Percentiles rank a stretch among this genome's conserved stretches.
Conservation (phyloP, 2,888 invertebrate species). For the Melinopterus prodromus region DNA sequence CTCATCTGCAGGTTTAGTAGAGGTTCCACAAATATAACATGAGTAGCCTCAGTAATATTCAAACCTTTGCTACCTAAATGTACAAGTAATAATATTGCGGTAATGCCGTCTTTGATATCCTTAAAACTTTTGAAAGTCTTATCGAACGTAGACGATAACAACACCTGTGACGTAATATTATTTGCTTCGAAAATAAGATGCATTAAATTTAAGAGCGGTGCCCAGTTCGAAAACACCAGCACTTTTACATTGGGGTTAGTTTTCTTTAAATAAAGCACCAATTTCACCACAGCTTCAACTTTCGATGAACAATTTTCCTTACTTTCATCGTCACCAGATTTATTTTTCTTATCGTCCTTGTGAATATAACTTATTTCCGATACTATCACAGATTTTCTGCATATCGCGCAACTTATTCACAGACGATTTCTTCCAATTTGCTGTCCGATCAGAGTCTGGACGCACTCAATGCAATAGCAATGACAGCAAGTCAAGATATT, state of each 20-base stretch:
- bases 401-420: conserved; percentile 66
- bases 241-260: conserved; percentile 69
- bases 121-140: conserved; percentile 64
- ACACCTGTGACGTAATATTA: conserved; percentile 56
- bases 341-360: conserved; percentile 43
- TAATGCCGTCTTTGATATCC: conserved; percentile 54
- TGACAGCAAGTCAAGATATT: conserved; percentile 79
- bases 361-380: conserved; percentile 63
- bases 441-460: conserved; percentile 59
- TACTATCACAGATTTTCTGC: conserved; percentile 63
- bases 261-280: conserved; percentile 64
- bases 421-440: conserved; percentile 37
- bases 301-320: conserved; percentile 77
- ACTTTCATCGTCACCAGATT: conserved; percentile 50
- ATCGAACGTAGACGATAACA: conserved; percentile 43
- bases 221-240: conserved; percentile 75
- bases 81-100: conserved; percentile 73
- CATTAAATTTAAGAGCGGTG: conserved; percentile 63
- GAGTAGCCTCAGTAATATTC: conserved; percentile 81
- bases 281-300: conserved; percentile 69
- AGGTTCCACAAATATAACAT: conserved; percentile 79
- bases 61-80: conserved; percentile 78
- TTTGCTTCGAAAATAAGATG: conserved; percentile 65
- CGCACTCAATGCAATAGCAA: conserved; percentile 73
- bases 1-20: conserved; percentile 77